phyloP scores from a whole-genome alignment of 1,140 invertebrate species.

The Zaprionus tsacasi region DNA sequence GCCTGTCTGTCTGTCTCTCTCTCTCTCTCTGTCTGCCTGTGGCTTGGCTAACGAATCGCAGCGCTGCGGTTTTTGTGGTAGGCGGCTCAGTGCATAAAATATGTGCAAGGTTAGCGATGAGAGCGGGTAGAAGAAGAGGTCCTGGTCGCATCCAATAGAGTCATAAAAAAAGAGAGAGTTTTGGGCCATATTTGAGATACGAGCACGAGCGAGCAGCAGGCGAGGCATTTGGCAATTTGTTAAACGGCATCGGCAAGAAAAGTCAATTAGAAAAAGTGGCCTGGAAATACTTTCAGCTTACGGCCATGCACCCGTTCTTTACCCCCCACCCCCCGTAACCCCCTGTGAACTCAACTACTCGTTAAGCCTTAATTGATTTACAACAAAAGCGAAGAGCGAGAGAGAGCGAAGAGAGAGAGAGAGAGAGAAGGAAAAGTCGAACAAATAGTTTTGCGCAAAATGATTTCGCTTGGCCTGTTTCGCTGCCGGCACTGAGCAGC shows the following conservation, averaged over 20 bases:
- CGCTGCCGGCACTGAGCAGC: constrained; percentile 32
- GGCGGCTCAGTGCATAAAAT: constrained; percentile 48
- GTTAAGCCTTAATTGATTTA: constrained; percentile 51
- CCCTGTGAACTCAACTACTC: constrained; percentile 4
- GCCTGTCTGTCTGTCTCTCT: constrained; percentile 8
- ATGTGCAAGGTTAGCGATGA: constrained; percentile 46
- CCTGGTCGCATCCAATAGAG: constrained; percentile 46
- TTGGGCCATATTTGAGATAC: constrained; percentile 54
- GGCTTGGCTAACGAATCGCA: constrained; percentile 49
- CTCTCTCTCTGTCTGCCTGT: constrained; percentile 12
- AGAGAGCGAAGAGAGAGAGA: too few relatives aligned
- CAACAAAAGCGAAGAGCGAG: constrained; percentile 32
- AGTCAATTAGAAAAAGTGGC: constrained; percentile 50
- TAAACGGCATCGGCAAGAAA: constrained; percentile 44
- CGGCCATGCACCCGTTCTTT: constrained; percentile 2
- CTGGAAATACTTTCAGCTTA: constrained; percentile 34
- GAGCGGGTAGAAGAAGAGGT: background rate
- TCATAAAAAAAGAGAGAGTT: constrained; percentile 51
- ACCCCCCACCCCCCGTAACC: background rate
- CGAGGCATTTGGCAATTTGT: constrained; percentile 50
- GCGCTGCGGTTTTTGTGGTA: constrained; percentile 47
- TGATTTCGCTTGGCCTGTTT: constrained; percentile 49
- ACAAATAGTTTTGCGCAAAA: constrained; percentile 46
- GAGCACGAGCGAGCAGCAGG: constrained; percentile 18
- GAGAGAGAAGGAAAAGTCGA: constrained; percentile 15